Conservation (phyloP, 2,113 vertebrate species). For the Archilochus colubris region DNA sequence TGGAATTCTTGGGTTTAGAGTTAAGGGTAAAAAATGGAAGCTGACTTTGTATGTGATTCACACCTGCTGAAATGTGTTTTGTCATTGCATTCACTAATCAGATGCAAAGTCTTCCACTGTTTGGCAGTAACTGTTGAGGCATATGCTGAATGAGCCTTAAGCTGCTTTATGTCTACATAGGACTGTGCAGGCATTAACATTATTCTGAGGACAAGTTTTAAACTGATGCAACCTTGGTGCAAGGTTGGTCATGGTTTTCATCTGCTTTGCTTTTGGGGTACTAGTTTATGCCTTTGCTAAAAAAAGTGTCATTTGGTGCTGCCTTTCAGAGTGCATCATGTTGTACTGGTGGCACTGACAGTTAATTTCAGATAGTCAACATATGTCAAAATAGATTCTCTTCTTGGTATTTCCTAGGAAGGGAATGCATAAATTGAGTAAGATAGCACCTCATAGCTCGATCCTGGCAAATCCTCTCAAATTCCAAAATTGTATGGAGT, state of each 20-base stretch:
- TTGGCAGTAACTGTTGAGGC: background rate
- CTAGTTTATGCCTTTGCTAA: background rate
- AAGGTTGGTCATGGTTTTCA: background rate
- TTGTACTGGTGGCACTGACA: background rate
- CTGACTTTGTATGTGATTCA: accelerated
- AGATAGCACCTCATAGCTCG: background rate
- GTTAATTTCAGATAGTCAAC: background rate
- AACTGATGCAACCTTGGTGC: background rate
- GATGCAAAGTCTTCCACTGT: background rate
- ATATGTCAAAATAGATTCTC: background rate
- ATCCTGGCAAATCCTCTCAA: background rate
- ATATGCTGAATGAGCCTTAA: background rate
- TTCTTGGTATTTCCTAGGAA: background rate
- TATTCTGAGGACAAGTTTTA: background rate
- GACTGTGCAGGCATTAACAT: background rate
- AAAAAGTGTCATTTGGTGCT: background rate
- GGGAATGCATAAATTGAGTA: background rate
- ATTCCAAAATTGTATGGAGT: background rate
- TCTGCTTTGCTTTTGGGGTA: background rate
- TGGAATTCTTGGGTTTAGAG: background rate
- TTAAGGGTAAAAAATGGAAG: background rate
- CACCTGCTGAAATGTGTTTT: background rate
- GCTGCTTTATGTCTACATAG: background rate
- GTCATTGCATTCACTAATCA: background rate
- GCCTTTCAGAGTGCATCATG: background rate